phyloP scores from a whole-genome alignment of 2,797 vertebrate genomes.

The Gymnothorax javanicus region DNA sequence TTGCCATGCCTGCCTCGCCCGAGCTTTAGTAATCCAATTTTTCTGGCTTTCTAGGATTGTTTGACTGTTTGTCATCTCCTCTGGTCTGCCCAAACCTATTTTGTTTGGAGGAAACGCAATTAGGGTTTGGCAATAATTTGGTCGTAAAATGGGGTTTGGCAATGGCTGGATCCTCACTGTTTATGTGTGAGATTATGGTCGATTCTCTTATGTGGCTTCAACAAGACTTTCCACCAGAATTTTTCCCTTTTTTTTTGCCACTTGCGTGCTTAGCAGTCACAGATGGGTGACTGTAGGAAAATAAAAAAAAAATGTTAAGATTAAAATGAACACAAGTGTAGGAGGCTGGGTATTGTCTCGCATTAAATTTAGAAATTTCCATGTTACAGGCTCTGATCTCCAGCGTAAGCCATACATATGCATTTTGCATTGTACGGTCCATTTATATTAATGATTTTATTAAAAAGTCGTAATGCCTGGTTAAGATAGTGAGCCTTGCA shows the following conservation, averaged over 20 bases:
- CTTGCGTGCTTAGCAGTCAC: not conserved
- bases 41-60: conserved; percentile 14
- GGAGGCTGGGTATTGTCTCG: not conserved
- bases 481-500: too few species aligned
- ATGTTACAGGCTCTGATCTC: not conserved
- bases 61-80: conserved; percentile 22
- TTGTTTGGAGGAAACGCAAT: not conserved
- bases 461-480: too few species aligned
- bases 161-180: not conserved
- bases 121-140: conserved; percentile 21
- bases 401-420: too few species aligned
- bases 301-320: not conserved
- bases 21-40: conserved; percentile 12
- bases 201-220: conserved; percentile 32
- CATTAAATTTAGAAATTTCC: not conserved
- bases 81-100: not conserved
- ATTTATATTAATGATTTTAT: not conserved
- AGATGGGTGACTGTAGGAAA: not conserved
- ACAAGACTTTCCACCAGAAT: not conserved
- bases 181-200: conserved; percentile 14
- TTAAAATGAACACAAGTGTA: not conserved
- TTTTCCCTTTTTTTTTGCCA: not conserved
- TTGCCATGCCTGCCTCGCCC: not conserved
- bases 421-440: not conserved
- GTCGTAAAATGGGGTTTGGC: conserved; percentile 24